Base-by-base conservation (phyloP, 2,113 vertebrate species). In the Tenrec ecaudatus region DNA sequence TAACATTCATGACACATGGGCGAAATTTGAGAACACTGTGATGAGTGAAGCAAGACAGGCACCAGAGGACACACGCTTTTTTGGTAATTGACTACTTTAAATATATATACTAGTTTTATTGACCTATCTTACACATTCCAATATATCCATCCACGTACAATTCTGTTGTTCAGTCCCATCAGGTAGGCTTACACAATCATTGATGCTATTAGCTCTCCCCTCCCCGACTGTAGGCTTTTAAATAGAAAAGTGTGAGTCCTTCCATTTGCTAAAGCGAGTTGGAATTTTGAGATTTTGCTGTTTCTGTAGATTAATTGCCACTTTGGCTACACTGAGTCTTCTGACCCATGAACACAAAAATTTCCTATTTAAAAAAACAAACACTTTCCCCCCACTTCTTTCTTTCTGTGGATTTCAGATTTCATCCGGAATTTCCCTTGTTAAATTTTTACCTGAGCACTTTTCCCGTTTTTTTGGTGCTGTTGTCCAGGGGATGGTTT, bases 401-500 rank as follows among this genome's bases (percentile, higher is more conserved):
- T 94, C 69, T 36, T 71, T 36, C 33, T 36, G 16, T 66, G 20
- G 22, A 31, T 71, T 71, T 64, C 62, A 64, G 62, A 64, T 64
- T 60, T 60, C 14, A 17, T 60, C 58, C 58, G 4, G 20, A 60
- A 17, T 40, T 40, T 40, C 40, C 7, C 12, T 19, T 83, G 3
- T 82, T 31, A 84, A 89, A 84, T 47, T 77, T 83, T 62, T 77
- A 53, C 62, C 19, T 83, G 73, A 79, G 19, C 23, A 79, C 80
- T 62, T 94, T 62, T 94, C 58, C 80, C 73, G 78, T 33, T 38
- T 47, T 47, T 66, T 84, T 73, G 79, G 11, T 71, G 20, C 40
- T 77, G 22, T 20, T 79, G 6, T 66, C 57, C 79, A 84, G 58
- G 57, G 40, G 66, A 89, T 83, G 83, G 76, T 81, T 84, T 93